Conservation (phyloP, 2,888 invertebrate species). For the Lasioglossum oenotherae region DNA sequence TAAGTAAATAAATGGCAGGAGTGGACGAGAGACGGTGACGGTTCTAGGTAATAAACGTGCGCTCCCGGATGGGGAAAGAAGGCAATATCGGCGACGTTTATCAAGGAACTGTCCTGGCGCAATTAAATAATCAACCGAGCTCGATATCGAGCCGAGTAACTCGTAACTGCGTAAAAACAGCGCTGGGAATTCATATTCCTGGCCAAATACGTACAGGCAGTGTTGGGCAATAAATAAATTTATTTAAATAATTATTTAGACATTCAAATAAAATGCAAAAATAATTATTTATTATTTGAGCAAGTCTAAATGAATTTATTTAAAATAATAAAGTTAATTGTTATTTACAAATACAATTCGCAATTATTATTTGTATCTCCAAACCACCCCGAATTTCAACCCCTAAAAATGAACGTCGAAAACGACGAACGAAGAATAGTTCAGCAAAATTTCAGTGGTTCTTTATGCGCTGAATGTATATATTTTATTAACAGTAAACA, state of each 20-base stretch:
- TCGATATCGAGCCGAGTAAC: not conserved
- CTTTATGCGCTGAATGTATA: not conserved
- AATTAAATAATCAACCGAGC: constrained; percentile 26
- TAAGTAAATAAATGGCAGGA: constrained; percentile 51
- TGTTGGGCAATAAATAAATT: too few species aligned
- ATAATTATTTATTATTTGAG: too few species aligned
- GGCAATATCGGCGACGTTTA: constrained; percentile 29
- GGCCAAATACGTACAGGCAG: not conserved
- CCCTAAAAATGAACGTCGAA: too few species aligned
- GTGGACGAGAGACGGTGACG: constrained; percentile 26
- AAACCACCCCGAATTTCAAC: too few species aligned
- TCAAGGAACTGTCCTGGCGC: constrained; percentile 17
- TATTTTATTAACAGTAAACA: not conserved
- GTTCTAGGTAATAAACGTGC: constrained; percentile 49
- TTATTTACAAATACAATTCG: too few species aligned
- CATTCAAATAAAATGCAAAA: too few species aligned
- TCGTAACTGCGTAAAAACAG: not conserved
- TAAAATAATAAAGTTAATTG: too few species aligned
- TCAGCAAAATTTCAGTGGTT: not conserved
- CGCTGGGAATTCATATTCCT: not conserved
- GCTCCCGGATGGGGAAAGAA: not conserved
- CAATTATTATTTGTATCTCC: too few species aligned
- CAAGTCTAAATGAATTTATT: too few species aligned
- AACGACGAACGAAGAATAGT: not conserved
- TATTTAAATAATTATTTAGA: too few species aligned